A percentile compares a stretch with the other conserved stretches of the same genome.
Evolutionary conservation across 2,113 vertebrate species (phyloP).

Genomic region (Turdus rufiventris): DNA sequence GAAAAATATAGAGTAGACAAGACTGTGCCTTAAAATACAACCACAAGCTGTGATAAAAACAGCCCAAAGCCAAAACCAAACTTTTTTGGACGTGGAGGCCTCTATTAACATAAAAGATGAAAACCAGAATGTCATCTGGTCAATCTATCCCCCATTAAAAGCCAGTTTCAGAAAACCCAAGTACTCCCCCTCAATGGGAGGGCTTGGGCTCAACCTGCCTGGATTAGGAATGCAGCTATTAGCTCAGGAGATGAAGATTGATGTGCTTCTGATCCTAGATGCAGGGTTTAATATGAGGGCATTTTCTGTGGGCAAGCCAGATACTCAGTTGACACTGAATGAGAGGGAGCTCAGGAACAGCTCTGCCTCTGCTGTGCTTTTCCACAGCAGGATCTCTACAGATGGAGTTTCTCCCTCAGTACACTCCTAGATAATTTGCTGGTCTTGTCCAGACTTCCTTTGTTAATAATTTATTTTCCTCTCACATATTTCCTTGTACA

Average conservation of each 20-base stretch:
- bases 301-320: background rate
- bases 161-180: constrained; percentile 32
- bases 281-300: background rate
- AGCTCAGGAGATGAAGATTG: constrained; percentile 32
- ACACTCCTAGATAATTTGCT: background rate
- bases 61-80: background rate
- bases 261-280: constrained; percentile 21
- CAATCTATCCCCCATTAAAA: constrained; percentile 44
- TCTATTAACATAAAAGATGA: constrained; percentile 38
- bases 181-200: constrained; percentile 13
- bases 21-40: background rate
- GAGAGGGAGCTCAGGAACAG: background rate
- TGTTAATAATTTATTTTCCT: background rate
- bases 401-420: background rate
- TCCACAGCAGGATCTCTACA: background rate
- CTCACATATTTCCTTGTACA: background rate
- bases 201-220: constrained; percentile 2
- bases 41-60: background rate
- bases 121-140: constrained; percentile 53
- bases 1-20: background rate
- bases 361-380: background rate
- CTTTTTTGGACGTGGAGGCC: background rate
- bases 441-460: background rate
- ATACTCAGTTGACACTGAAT: background rate
- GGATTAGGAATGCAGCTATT: constrained; percentile 15